Percentiles rank a stretch among this genome's conserved stretches.
Conservation (phyloP, 2,797 vertebrate species). For the Crenuchus spilurus region DNA sequence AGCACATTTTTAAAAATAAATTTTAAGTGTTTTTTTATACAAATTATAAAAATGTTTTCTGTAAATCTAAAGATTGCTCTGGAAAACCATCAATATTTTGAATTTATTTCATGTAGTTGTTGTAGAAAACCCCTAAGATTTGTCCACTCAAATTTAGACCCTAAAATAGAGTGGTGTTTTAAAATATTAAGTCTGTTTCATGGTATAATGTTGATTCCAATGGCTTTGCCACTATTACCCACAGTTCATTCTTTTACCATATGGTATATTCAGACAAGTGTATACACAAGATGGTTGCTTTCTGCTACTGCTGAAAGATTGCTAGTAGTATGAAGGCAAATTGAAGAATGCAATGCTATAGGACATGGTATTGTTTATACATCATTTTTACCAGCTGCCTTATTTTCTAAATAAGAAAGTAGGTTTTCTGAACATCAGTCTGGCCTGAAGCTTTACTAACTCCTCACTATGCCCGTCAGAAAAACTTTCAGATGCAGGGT, state of each 20-base stretch:
- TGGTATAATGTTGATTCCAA: neutral
- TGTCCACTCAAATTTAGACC: too few species aligned
- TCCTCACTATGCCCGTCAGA: conserved; percentile 1
- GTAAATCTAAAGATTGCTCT: too few species aligned
- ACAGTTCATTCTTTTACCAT: too few species aligned
- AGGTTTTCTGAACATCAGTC: conserved; percentile 12
- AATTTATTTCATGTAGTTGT: too few species aligned
- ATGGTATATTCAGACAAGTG: too few species aligned
- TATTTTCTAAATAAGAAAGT: neutral
- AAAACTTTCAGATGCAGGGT: conserved; percentile 18
- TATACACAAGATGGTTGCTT: neutral
- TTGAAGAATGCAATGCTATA: neutral
- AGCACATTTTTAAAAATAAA: too few species aligned
- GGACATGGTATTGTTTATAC: neutral
- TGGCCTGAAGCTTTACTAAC: conserved; percentile 6
- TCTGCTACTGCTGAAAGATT: neutral
- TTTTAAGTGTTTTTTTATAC: too few species aligned
- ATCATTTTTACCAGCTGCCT: neutral
- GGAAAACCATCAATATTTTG: too few species aligned
- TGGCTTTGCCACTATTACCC: neutral
- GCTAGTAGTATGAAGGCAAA: neutral
- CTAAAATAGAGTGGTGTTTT: too few species aligned
- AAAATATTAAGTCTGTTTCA: too few species aligned
- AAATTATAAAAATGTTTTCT: too few species aligned
- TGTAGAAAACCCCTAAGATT: too few species aligned